These are phyloP conservation scores for Monomorium pharaonis DNA, from an alignment of 1,140 invertebrate species.

Conservation along the genomic window DNA sequence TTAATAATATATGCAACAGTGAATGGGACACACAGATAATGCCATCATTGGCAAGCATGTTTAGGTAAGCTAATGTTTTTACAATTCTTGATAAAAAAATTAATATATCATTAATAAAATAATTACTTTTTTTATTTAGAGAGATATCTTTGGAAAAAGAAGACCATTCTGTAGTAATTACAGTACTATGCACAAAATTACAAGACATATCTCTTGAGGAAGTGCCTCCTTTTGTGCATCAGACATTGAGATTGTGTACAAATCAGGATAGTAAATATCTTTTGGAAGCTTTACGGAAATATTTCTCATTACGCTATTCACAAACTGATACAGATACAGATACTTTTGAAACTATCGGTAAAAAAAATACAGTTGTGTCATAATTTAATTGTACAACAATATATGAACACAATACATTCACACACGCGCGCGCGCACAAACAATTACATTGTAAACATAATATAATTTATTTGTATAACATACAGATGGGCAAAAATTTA, in stretches of 20 bases:
- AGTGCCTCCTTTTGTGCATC: constrained; percentile 85
- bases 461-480: not conserved
- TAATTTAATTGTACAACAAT: not conserved
- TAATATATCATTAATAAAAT: constrained; percentile 22
- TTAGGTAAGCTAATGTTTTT: constrained; percentile 80
- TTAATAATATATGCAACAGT: constrained; percentile 81
- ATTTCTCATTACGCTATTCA: constrained; percentile 80
- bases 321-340: constrained; percentile 60
- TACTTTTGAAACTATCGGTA: constrained; percentile 74
- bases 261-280: constrained; percentile 78
- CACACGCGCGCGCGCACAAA: too few relatives aligned
- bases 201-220: constrained; percentile 77
- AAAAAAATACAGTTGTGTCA: not conserved
- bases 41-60: constrained; percentile 84
- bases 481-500: too few relatives aligned
- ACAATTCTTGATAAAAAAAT: not conserved
- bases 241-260: constrained; percentile 81
- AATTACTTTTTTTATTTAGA: constrained; percentile 67
- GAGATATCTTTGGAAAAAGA: constrained; percentile 81
- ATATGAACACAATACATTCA: not conserved
- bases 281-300: constrained; percentile 80
- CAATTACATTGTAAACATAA: not conserved
- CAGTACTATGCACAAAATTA: constrained; percentile 79
- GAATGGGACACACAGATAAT: constrained; percentile 80
- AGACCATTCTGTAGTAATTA: constrained; percentile 81